Evolutionary conservation across 2,797 vertebrate genomes (phyloP), one percentile per base, ranked within the genome.

Genomic region (Bufotes viridis): DNA sequence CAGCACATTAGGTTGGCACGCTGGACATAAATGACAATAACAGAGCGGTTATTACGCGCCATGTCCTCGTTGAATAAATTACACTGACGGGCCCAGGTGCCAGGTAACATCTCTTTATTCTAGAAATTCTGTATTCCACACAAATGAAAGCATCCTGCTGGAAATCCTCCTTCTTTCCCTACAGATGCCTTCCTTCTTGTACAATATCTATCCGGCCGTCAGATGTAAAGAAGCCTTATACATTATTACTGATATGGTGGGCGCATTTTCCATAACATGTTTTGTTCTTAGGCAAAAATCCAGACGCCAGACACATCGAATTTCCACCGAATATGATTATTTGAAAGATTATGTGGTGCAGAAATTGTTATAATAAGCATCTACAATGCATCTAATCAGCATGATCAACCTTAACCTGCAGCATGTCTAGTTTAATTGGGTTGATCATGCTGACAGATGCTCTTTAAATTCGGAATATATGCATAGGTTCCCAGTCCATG

Each of bases 181-280:
- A 60, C 14, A 79, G 57, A 60, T 60, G 57, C 1, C 26, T 26
- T 79, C 57, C 24, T 79, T 79, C 24, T 1, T 18, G 24, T 60
- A 58, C 53, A 79, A 79, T 79, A 79, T 79, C 60, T 79, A 60
- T 79, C 78, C 29, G 24, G 13, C 7, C 75, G 55, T 55, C n/a
- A 24, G 75, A 76, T 53, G 42, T 13, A 51, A 22, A 53, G 74
- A 55, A 53, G 3, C n/a, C 75, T 78, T 78, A 78, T 78, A 53
- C 75, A 78, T 78, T 78, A 78, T 78, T 78, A 53, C 75, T 78
- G 49, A 78, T 53, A 14, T 5, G 24, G 74, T 8, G 5, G 74
- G 51, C 7, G 49, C 51, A 49, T 72, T 72, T 72, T 34, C 69
- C 26, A 18, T 42, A 74, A 74, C 29, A 74, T 74, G 34, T 74